Percentiles rank a stretch among this genome's conserved stretches.
Conservation (phyloP, 2,888 invertebrate species). For the Luffia ferchaultella region DNA sequence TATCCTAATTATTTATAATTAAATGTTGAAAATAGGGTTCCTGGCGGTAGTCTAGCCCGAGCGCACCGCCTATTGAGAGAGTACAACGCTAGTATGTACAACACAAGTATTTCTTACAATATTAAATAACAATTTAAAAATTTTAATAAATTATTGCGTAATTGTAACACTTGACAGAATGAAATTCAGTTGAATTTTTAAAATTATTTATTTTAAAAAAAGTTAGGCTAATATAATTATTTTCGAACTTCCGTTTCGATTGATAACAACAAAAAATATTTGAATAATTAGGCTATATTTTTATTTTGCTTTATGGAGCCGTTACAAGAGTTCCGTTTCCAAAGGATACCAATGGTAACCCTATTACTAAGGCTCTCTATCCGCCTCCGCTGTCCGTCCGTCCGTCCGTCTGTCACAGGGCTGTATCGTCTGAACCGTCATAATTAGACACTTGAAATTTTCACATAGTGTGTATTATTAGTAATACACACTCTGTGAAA, state of each 20-base stretch:
- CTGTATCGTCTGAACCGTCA: no score
- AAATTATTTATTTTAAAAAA: neutral
- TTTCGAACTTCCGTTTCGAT: neutral
- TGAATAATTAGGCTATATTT: neutral
- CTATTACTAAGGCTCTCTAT: no score
- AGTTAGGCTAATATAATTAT: neutral
- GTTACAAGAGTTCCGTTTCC: no score
- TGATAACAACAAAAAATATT: neutral
- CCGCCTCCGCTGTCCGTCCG: no score
- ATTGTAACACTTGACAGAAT: neutral
- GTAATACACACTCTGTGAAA: no score
- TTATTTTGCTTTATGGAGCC: slow-evolving; percentile 13
- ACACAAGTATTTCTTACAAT: neutral
- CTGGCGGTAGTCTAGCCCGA: neutral
- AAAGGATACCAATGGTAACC: no score
- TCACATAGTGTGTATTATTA: no score
- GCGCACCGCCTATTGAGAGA: neutral
- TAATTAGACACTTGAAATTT: no score
- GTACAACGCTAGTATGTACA: no score
- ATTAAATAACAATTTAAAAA: neutral
- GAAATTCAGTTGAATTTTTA: neutral
- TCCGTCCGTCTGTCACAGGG: no score
- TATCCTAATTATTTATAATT: neutral
- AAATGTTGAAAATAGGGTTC: neutral
- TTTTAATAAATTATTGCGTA: neutral